These are phyloP conservation scores for Drosophila quadrilineata DNA, from an alignment of 1,140 invertebrate species.

Conservation along the genomic window DNA sequence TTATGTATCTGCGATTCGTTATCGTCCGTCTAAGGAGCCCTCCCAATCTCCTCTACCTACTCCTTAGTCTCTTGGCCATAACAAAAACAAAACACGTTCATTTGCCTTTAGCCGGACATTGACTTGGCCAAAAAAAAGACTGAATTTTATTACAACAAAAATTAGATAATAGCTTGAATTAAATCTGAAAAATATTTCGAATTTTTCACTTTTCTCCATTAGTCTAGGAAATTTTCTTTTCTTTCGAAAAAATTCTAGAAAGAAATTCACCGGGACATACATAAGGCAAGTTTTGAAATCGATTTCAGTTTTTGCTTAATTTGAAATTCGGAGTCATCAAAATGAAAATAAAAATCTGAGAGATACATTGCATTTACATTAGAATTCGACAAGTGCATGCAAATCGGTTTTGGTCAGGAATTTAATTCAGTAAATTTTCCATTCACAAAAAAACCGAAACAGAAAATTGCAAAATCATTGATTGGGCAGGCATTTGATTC, in stretches of 20 bases:
- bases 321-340: slow-evolving; percentile 36
- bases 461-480: slow-evolving; percentile 43
- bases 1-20: slow-evolving; percentile 81
- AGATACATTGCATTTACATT: slow-evolving; percentile 32
- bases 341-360: no score
- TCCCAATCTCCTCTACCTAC: slow-evolving; percentile 25
- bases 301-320: slow-evolving; percentile 13
- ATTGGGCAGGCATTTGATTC: slow-evolving; percentile 12
- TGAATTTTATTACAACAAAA: neutral
- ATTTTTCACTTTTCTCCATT: no score
- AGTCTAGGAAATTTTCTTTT: neutral
- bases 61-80: no score
- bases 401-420: slow-evolving; percentile 31
- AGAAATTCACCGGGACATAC: no score
- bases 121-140: neutral
- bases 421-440: slow-evolving; percentile 53
- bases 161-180: neutral
- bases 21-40: slow-evolving; percentile 48
- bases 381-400: slow-evolving; percentile 47
- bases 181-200: no score
- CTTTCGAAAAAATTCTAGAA: neutral
- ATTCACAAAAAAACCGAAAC: slow-evolving; percentile 41
- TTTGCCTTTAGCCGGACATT: slow-evolving; percentile 10
- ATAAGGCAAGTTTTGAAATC: neutral
- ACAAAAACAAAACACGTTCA: slow-evolving; percentile 7